These are phyloP conservation scores for Epistrophe grossulariae DNA, from an alignment of 2,888 invertebrate genomes.

Conservation along the genomic window DNA sequence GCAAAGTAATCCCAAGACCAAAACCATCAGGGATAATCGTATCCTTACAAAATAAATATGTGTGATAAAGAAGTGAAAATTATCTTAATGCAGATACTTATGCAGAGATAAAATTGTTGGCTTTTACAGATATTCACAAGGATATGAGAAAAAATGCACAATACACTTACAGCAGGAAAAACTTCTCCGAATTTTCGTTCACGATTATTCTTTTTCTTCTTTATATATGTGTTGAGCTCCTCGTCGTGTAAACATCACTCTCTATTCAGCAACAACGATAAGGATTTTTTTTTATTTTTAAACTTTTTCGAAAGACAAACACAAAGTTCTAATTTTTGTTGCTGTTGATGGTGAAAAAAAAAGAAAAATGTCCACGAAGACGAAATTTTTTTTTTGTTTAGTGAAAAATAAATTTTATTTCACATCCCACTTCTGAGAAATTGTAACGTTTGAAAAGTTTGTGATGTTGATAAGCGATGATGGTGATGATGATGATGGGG, in stretches of 20 bases:
- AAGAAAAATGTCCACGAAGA: constrained; percentile 22
- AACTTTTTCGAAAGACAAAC: constrained; percentile 66
- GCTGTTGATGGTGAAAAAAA: background rate
- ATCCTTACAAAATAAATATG: constrained; percentile 42
- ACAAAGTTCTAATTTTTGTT: constrained; percentile 50
- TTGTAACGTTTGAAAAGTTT: constrained; percentile 49
- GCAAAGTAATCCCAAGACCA: constrained; percentile 41
- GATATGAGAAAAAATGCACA: constrained; percentile 50
- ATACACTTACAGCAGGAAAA: constrained; percentile 72
- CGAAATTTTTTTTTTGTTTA: constrained; percentile 40
- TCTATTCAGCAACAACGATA: constrained; percentile 46
- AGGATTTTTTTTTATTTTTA: constrained; percentile 45
- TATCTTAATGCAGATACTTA: constrained; percentile 70
- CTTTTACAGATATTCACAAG: constrained; percentile 48
- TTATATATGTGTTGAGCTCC: constrained; percentile 46
- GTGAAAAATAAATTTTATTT: constrained; percentile 47
- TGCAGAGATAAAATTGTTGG: constrained; percentile 73
- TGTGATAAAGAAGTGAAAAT: constrained; percentile 65
- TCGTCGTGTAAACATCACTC: constrained; percentile 58
- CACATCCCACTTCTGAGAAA: constrained; percentile 56
- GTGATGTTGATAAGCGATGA: constrained; percentile 53
- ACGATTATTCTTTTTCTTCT: constrained; percentile 30
- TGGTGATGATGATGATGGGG: constrained; percentile 4
- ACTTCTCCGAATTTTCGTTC: constrained; percentile 63
- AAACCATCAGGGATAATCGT: constrained; percentile 32